Evolutionary conservation across 2,113 vertebrate species (phyloP), one percentile per base, ranked within the genome.

Genomic region (Lepus timidus): DNA sequence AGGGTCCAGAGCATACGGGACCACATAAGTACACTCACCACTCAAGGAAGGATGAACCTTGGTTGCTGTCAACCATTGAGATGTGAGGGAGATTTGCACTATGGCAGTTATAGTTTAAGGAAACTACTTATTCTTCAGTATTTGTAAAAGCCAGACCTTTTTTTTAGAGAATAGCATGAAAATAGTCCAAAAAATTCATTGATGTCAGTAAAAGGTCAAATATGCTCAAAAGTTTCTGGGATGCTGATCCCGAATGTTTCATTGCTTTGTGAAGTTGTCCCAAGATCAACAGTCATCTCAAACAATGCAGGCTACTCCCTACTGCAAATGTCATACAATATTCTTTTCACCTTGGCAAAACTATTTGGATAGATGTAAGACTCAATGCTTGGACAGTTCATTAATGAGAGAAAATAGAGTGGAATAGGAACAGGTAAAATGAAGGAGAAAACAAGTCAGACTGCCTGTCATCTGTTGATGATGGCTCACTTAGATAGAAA

Each of bases 101-200:
- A 0, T 29, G 71, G 19, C 16, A 58, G 27, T 44, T 1, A 51
- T 78, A 73, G 76, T 29, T 78, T 55, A 44, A 44, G 7, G 44
- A 44, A 44, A 44, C 44, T 33, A 81, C 39, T 76, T 8, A 64
- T 73, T 73, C 10, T 0, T 90, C 27, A 78, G 4, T 85, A 23
- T 12, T 0, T 58, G 64, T 49, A 61, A 52, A 85, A 70, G 19
- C 12, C 75, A 11, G 25, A 51, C 3, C 79, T 92, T 3, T 14
- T 91, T 91, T 70, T 73, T 83, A 78, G 13, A 76, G 7, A 20
- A 31, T n/a, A 44, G 75, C 29, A 74, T 78, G 12, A 78, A 83
- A 85, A 33, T 58, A 88, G 78, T 84, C 6, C 16, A 61, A 25
- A 62, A 44, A 23, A 39, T 51, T 78, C 6, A 64, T 31, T 94